These are phyloP conservation scores for Porites australiensis DNA, from an alignment of 64 coral and sea anemone species.

Conservation along the genomic window DNA sequence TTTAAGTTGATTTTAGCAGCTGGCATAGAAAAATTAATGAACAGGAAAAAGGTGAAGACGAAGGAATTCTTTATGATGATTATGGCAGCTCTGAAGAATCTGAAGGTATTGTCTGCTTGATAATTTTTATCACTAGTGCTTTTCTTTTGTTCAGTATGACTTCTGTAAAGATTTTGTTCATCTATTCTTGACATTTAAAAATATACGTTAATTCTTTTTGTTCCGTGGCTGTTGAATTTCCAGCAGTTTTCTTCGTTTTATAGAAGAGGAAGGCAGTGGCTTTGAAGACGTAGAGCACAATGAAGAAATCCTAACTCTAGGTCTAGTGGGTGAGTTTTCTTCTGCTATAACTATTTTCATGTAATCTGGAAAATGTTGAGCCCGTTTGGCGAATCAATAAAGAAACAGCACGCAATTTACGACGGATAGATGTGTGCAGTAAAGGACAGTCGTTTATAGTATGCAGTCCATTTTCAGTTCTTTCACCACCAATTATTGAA, in stretches of 20 bases:
- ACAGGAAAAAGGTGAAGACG: slow-evolving; percentile 87
- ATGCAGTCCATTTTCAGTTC: too few relatives aligned
- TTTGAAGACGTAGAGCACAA: slow-evolving; percentile 88
- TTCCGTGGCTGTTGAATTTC: neutral
- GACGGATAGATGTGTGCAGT: too few relatives aligned
- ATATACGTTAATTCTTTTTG: too few relatives aligned
- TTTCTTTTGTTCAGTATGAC: too few relatives aligned
- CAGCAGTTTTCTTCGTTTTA: neutral
- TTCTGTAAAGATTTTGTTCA: too few relatives aligned
- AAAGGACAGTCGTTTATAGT: too few relatives aligned
- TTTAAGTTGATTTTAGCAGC: slow-evolving; percentile 82
- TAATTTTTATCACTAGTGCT: neutral
- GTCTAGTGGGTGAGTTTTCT: slow-evolving; percentile 69
- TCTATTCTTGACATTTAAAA: too few relatives aligned
- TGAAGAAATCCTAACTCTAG: slow-evolving; percentile 81
- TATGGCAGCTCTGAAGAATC: slow-evolving; percentile 88
- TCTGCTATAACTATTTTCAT: too few relatives aligned
- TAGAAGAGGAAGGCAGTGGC: slow-evolving; percentile 72
- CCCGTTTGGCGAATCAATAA: too few relatives aligned
- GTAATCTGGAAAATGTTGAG: too few relatives aligned
- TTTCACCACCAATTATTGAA: too few relatives aligned
- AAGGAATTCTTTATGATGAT: slow-evolving; percentile 85
- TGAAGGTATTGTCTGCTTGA: slow-evolving; percentile 55
- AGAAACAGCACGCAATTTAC: too few relatives aligned
- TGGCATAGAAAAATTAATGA: slow-evolving; percentile 82